Conservation (phyloP, 2,888 invertebrate genomes). For the Labia minor region DNA sequence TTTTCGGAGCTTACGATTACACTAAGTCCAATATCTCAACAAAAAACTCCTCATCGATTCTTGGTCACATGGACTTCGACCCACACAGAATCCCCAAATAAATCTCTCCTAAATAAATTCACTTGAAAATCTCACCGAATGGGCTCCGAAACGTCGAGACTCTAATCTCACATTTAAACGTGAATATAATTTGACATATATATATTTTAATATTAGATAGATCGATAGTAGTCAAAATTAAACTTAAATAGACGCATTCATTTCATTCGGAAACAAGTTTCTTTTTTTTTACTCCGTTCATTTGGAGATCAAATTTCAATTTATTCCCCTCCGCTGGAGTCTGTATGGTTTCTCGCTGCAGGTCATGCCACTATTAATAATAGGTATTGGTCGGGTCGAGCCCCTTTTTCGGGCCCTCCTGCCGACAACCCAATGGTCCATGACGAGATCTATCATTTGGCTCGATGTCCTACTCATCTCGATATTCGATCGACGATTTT, state of each 20-base stretch:
- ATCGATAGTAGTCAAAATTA: background rate
- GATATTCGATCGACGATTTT: background rate
- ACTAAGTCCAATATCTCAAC: too few species aligned
- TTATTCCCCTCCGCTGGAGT: background rate
- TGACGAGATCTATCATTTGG: slow-evolving; percentile 4
- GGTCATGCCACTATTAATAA: slow-evolving; percentile 1
- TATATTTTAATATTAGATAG: slow-evolving; percentile 5
- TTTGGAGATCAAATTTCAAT: slow-evolving; percentile 5
- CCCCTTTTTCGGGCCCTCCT: background rate
- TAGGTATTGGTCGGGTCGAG: background rate
- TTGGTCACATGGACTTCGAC: too few species aligned
- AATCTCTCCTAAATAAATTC: too few species aligned
- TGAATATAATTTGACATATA: too few species aligned
- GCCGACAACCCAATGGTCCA: background rate
- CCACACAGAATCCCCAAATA: too few species aligned
- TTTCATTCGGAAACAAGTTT: background rate
- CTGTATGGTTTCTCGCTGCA: slow-evolving; percentile 9
- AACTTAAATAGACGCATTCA: background rate
- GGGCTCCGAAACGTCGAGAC: too few species aligned
- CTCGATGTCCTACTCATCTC: background rate
- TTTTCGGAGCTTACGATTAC: too few species aligned
- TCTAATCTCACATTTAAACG: too few species aligned
- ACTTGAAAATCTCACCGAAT: too few species aligned
- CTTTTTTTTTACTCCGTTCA: too few species aligned
- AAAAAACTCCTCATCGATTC: too few species aligned